phyloP scores from a whole-genome alignment of 1,140 invertebrate genomes.

The Drosophila parvula region DNA sequence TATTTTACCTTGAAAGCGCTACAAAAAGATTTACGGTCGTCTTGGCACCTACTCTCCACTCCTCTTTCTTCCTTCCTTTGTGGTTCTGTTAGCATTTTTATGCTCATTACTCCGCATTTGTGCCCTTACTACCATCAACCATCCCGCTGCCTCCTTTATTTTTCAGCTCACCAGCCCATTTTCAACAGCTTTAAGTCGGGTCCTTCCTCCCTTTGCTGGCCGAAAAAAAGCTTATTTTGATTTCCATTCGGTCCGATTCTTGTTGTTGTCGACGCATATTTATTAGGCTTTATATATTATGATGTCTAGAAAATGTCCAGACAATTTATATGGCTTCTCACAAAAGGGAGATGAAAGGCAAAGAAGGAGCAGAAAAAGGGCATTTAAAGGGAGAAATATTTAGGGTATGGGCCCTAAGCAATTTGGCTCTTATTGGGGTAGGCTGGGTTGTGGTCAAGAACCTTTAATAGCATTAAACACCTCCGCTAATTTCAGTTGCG shows the following conservation, averaged over 20 bases:
- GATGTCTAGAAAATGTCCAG: slow-evolving; percentile 71
- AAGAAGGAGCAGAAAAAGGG: not conserved
- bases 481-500: not conserved
- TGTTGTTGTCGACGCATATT: slow-evolving; percentile 60
- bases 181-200: slow-evolving; percentile 36
- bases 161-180: slow-evolving; percentile 6
- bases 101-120: slow-evolving; percentile 77
- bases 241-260: slow-evolving; percentile 58
- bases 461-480: slow-evolving; percentile 7
- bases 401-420: slow-evolving; percentile 27
- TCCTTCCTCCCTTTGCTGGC: slow-evolving; percentile 13
- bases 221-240: slow-evolving; percentile 68
- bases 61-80: slow-evolving; percentile 4
- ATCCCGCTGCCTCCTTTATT: slow-evolving; percentile 18
- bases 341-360: slow-evolving; percentile 9
- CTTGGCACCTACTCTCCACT: slow-evolving; percentile 54
- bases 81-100: slow-evolving; percentile 65
- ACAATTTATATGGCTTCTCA: slow-evolving; percentile 70
- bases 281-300: slow-evolving; percentile 74
- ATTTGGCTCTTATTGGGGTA: slow-evolving; percentile 32
- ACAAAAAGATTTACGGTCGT: slow-evolving; percentile 76
- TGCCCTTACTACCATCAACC: slow-evolving; percentile 2
- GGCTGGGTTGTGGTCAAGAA: not conserved
- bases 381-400: slow-evolving; percentile 1
- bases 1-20: slow-evolving; percentile 79